These are phyloP conservation scores for Zelostemma sp. DNA, from an alignment of 1,140 invertebrate species.

Conservation along the genomic window DNA sequence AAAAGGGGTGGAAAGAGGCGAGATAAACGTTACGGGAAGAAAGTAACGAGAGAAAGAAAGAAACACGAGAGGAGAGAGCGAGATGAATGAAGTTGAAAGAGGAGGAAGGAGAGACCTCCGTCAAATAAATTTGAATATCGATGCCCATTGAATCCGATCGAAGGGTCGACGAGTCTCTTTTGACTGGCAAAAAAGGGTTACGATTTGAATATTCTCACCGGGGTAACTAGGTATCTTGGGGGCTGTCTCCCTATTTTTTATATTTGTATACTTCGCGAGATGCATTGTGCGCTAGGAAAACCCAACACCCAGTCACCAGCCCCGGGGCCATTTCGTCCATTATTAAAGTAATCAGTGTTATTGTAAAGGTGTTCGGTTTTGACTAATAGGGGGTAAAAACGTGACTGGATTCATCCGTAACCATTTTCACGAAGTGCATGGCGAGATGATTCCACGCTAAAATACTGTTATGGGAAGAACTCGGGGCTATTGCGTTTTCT, in stretches of 20 bases:
- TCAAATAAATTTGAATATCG: slow-evolving; percentile 72
- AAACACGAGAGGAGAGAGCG: slow-evolving; percentile 12
- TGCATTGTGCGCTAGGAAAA: slow-evolving; percentile 63
- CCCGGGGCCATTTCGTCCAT: slow-evolving; percentile 65
- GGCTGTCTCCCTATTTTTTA: slow-evolving; percentile 49
- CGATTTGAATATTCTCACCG: slow-evolving; percentile 70
- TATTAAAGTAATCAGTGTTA: slow-evolving; percentile 69
- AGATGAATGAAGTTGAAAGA: slow-evolving; percentile 26
- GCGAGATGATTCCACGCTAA: not conserved
- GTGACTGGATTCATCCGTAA: slow-evolving; percentile 28
- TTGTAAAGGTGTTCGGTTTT: slow-evolving; percentile 65
- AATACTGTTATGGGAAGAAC: not conserved
- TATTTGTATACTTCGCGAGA: slow-evolving; percentile 68
- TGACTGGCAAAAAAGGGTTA: slow-evolving; percentile 64
- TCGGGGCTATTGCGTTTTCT: not conserved
- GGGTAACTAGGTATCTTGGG: slow-evolving; percentile 67
- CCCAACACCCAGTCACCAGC: slow-evolving; percentile 64
- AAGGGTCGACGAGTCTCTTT: slow-evolving; percentile 68
- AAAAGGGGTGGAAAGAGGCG: slow-evolving; percentile 30
- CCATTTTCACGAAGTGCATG: slow-evolving; percentile 13
- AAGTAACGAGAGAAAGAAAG: slow-evolving; percentile 41
- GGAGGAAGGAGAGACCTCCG: slow-evolving; percentile 53
- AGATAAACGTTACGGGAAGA: slow-evolving; percentile 43
- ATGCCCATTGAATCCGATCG: slow-evolving; percentile 70
- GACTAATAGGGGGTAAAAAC: slow-evolving; percentile 59